A percentile compares a stretch with the other conserved stretches of the same genome.
Conservation (phyloP, 2,888 invertebrate species). For the Thereva unica region DNA sequence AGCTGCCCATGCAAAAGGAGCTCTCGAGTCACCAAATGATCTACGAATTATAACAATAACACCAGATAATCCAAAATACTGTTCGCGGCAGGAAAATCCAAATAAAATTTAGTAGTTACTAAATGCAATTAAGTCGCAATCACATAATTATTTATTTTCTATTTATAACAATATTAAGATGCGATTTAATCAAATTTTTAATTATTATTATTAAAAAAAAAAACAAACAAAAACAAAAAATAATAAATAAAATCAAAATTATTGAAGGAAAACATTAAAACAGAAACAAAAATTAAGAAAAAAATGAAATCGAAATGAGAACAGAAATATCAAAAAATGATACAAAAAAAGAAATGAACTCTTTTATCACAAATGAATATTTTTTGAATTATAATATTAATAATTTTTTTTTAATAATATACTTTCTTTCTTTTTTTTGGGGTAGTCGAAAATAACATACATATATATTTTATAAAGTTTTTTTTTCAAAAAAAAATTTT, state of each 20-base stretch:
- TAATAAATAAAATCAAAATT: conserved; percentile 1
- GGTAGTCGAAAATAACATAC: conserved; percentile 3
- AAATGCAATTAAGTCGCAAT: conserved; percentile 40
- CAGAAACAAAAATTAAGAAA: conserved; percentile 7
- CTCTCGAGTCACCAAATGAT: conserved; percentile 60
- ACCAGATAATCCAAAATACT: conserved; percentile 57
- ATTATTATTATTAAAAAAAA: conserved; percentile 11
- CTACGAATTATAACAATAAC: conserved; percentile 56
- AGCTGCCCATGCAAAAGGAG: conserved; percentile 67
- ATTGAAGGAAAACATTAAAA: conserved; percentile 5
- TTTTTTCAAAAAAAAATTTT: conserved; percentile 5
- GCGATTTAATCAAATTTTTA: conserved; percentile 45
- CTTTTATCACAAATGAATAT: conserved; percentile 9
- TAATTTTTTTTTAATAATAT: conserved; percentile 1
- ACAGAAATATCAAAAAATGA: background rate
- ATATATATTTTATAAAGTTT: conserved; percentile 4
- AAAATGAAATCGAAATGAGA: conserved; percentile 2
- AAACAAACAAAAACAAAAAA: conserved; percentile 3
- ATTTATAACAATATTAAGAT: conserved; percentile 51
- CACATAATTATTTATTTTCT: conserved; percentile 47
- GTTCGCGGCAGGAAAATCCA: conserved; percentile 56
- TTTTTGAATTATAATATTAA: conserved; percentile 2
- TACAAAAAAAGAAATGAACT: conserved; percentile 8
- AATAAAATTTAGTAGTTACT: conserved; percentile 54
- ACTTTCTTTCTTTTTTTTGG: conserved; percentile 6